Percentiles rank a stretch among this genome's conserved stretches.
phyloP scores from a whole-genome alignment of 1,140 invertebrate species.

The Triops longicaudatus region DNA sequence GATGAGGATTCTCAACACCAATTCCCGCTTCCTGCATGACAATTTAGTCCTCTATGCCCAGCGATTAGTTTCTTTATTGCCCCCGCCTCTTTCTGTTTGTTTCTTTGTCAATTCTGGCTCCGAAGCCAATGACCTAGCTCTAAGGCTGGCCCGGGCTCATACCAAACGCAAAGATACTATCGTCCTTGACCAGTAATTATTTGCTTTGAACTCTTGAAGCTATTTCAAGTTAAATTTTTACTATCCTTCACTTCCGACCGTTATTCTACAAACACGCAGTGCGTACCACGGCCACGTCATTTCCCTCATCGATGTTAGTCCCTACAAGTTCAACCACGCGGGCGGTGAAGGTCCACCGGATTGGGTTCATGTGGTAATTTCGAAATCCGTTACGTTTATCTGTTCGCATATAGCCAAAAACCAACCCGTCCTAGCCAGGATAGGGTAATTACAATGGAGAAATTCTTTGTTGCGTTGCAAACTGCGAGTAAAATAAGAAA shows the following conservation, averaged over 20 bases:
- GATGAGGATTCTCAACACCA: slow-evolving; percentile 83
- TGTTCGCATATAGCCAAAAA: too few species aligned
- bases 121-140: slow-evolving; percentile 94
- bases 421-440: too few species aligned
- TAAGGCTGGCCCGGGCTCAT: slow-evolving; percentile 78
- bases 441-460: too few species aligned
- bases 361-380: slow-evolving; percentile 85
- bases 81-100: slow-evolving; percentile 74
- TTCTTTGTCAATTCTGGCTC: slow-evolving; percentile 99
- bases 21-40: slow-evolving; percentile 91
- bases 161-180: slow-evolving; percentile 84
- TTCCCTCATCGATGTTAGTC: slow-evolving; percentile 91
- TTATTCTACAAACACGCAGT: slow-evolving; percentile 51
- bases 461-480: too few species aligned
- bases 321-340: slow-evolving; percentile 90
- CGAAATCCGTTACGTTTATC: too few species aligned
- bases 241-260: slow-evolving; percentile 37
- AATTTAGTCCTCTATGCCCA: slow-evolving; percentile 86
- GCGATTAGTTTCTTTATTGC: slow-evolving; percentile 69
- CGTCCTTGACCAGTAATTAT: slow-evolving; percentile 88
- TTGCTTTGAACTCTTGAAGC: background rate
- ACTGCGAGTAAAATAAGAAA: too few species aligned
- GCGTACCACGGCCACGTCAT: slow-evolving; percentile 97
- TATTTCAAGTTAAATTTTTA: slow-evolving; percentile 5
- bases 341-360: slow-evolving; percentile 69